Evolutionary conservation across 2,888 invertebrate species (phyloP), one percentile per base, ranked within the genome.

Genomic region (Microctonus aethiopoides): DNA sequence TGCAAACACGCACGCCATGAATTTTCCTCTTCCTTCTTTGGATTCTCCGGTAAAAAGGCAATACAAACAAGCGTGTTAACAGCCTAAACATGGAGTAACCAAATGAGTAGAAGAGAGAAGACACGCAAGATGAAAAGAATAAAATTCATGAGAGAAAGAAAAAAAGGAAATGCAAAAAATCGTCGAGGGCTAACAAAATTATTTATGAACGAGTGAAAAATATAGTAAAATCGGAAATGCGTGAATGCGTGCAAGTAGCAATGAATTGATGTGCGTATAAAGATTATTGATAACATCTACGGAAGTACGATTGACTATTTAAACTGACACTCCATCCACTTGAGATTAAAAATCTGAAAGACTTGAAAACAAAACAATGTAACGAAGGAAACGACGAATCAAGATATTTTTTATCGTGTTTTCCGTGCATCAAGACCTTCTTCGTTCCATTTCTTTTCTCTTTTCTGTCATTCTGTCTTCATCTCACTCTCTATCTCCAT

Each of bases 1-100:
- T 74, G 74, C 74, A 73, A 73, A 68, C 74, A 73, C 74, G 74
- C 74, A 75, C 72, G 73, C 74, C 64, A 74, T 74, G 73, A 73
- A 71, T 62, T 68, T 68, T 46, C 61, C 29, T 67, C 46, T 52
- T 67, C 24, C 51, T 36, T 67, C 60, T 22, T 34, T 10, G 16
- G 26, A 2, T 34, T 46, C 51, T 32, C 46, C n/a, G 24, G 56
- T 65, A 36, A 26, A n/a, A 56, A 34, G 65, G n/a, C 32, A 64
- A 16, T 52, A 64, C 54, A 56, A 16, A 65, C 65, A 39, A 39
- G 56, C 36, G 54, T 20, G 36, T 60, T 56, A 65, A 56, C 54
- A 56, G 69, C 39, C 67, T 65, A 39, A 24, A 64, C 22, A 46
- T 26, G 32, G 59, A 51, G 3, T 26, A 57, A 41, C 16, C 7